phyloP scores from a whole-genome alignment of 2,113 vertebrate genomes.

The Dasyurus viverrinus region DNA sequence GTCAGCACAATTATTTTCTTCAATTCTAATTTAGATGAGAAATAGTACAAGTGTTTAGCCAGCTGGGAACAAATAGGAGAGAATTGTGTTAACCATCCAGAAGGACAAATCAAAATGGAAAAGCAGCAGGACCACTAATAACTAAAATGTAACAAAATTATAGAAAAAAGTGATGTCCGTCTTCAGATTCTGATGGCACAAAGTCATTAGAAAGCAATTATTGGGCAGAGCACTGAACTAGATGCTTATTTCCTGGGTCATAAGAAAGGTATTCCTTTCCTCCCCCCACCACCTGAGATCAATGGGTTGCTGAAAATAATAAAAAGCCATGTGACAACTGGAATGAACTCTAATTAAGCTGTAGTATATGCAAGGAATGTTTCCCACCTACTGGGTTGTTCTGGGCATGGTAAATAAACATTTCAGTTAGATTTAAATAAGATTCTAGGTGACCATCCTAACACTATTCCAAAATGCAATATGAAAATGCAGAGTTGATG shows the following conservation, averaged over 20 bases:
- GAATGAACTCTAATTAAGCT: neutral
- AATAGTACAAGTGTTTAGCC: constrained; percentile 2
- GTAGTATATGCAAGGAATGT: neutral
- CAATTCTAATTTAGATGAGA: constrained; percentile 34
- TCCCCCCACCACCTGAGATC: neutral
- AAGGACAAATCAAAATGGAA: neutral
- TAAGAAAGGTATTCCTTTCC: neutral
- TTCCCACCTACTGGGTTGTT: neutral
- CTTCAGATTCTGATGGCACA: neutral
- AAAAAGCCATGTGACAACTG: neutral
- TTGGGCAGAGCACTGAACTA: neutral
- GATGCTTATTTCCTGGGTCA: neutral
- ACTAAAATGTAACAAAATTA: neutral
- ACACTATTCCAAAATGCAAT: neutral
- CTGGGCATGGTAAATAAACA: neutral
- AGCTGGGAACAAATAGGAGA: neutral
- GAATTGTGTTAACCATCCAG: neutral
- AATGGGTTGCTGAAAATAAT: neutral
- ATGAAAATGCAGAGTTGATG: neutral
- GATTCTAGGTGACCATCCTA: neutral
- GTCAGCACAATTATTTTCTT: neutral
- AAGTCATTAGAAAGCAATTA: neutral
- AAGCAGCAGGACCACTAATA: neutral
- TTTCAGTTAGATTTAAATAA: neutral
- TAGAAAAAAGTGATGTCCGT: neutral